Conservation (phyloP, 2,888 invertebrate species). For the Busseola fusca region DNA sequence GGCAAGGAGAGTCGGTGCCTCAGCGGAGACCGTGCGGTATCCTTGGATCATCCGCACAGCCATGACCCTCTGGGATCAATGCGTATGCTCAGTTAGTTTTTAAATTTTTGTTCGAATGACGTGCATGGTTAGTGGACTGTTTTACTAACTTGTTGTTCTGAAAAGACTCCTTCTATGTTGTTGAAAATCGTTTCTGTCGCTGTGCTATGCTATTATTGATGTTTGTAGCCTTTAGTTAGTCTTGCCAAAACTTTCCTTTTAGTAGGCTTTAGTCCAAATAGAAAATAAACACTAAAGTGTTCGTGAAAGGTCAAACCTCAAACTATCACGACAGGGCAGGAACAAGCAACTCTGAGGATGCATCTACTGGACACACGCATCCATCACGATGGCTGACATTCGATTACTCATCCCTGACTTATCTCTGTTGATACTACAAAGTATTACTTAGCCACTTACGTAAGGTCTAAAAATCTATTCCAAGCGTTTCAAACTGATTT, state of each 20-base stretch:
- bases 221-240: slow-evolving; percentile 1
- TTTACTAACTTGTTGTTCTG: too few relatives aligned
- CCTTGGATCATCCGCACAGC: too few relatives aligned
- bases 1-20: too few relatives aligned
- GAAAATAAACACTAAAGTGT: slow-evolving; percentile 1
- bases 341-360: slow-evolving; percentile 26
- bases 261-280: slow-evolving; percentile 1
- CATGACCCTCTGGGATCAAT: too few relatives aligned
- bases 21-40: too few relatives aligned
- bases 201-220: slow-evolving; percentile 1
- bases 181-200: slow-evolving; percentile 6
- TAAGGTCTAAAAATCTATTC: too few relatives aligned
- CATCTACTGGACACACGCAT: slow-evolving; percentile 26
- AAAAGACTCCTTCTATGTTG: neutral
- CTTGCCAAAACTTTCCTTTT: slow-evolving; percentile 5
- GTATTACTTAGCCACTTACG: slow-evolving; percentile 16
- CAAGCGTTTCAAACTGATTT: too few relatives aligned
- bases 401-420: slow-evolving; percentile 41
- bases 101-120: neutral
- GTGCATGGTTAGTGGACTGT: neutral
- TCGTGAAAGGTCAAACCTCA: slow-evolving; percentile 19
- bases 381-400: slow-evolving; percentile 39
- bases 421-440: slow-evolving; percentile 28
- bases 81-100: too few relatives aligned
- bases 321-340: neutral